Conservation (phyloP, 2,797 vertebrate species). For the Bradypodion pumilum region DNA sequence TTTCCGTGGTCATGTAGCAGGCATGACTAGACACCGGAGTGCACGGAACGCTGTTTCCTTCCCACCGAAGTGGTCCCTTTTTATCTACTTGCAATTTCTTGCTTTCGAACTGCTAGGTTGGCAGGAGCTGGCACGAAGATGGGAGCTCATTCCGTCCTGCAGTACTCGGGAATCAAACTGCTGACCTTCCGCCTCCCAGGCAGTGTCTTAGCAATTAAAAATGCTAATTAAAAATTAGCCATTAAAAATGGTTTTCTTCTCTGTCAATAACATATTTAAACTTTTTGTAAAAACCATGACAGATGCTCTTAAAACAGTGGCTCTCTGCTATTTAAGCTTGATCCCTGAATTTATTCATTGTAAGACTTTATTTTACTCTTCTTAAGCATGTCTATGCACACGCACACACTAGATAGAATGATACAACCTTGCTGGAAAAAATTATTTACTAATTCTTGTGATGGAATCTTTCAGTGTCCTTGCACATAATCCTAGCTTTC, state of each 20-base stretch:
- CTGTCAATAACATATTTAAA: not conserved
- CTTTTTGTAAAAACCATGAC: not conserved
- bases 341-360: not conserved
- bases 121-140: no score
- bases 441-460: constrained; percentile 13
- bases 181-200: no score
- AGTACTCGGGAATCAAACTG: no score
- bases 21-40: no score
- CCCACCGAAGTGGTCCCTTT: no score
- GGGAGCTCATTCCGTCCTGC: no score
- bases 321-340: not conserved
- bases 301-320: not conserved
- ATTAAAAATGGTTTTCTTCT: not conserved
- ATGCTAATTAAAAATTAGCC: no score
- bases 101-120: no score
- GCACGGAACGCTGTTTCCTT: no score
- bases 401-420: not conserved
- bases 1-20: no score
- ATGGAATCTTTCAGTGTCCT: not conserved
- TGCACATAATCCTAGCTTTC: not conserved
- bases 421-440: not conserved
- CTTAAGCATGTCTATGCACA: not conserved
- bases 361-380: not conserved
- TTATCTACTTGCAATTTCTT: no score
- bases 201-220: no score